Percentiles rank a stretch among this genome's conserved stretches.
Conservation (phyloP, 2,797 vertebrate genomes). For the Sebastes trivittatus region DNA sequence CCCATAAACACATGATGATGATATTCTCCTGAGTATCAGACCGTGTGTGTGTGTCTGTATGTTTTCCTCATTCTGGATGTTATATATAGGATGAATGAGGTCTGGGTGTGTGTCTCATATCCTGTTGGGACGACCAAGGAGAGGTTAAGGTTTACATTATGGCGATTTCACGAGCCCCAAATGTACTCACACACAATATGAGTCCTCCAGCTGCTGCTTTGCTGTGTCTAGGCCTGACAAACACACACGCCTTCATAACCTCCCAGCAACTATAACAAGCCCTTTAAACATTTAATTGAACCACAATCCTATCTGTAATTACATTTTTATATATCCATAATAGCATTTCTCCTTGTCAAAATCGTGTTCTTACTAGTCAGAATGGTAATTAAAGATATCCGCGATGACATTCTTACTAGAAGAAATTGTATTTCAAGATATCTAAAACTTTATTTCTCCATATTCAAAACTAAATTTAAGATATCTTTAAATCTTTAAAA, state of each 20-base stretch:
- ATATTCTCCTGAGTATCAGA: conserved; percentile 1
- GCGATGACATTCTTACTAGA: no score
- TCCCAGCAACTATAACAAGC: background rate
- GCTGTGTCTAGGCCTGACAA: background rate
- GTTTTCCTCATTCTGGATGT: conserved; percentile 13
- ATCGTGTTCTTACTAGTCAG: no score
- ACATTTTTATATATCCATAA: no score
- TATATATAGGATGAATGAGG: conserved; percentile 15
- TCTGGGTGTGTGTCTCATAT: conserved; percentile 8
- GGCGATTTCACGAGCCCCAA: conserved; percentile 2
- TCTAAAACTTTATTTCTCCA: no score
- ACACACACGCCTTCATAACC: background rate
- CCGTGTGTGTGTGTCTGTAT: background rate
- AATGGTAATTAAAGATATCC: no score
- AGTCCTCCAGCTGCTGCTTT: background rate
- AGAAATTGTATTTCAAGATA: no score
- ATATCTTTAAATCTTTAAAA: no score
- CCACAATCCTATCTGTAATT: no score
- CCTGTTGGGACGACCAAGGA: background rate
- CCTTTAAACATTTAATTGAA: no score
- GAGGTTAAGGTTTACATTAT: background rate
- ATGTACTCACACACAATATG: background rate
- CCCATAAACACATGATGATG: conserved; percentile 23
- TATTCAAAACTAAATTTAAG: no score
- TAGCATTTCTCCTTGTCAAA: no score